Base-by-base conservation (phyloP, 2,797 vertebrate species). In the Rhinogobio ventralis region DNA sequence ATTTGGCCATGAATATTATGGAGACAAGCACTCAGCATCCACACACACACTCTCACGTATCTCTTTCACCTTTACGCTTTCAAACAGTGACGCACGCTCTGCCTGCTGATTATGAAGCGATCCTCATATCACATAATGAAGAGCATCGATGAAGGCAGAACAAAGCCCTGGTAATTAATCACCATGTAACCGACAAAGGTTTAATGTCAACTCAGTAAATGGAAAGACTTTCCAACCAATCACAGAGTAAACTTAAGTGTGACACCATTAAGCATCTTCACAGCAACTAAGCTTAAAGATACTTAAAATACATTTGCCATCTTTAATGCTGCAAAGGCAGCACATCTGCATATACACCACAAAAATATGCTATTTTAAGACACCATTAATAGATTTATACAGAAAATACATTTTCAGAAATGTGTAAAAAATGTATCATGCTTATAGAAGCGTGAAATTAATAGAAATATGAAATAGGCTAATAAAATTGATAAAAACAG, bases 121-220 rank as follows among this genome's bases (percentile, higher is more conserved):
- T 71, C 36, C 82, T 78, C 62, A 60, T 71, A 78, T 79, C 83
- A 60, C 53, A 84, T 17, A 78, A 84, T 84, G 53, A 79, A 71
- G 36, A 69, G 64, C 51, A 46, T 28, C 82, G 45, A 49, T 69
- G 51, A 84, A 84, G n/a, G 64, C 74, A 33, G 49, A 71, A 84
- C 66, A 84, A 78, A 84, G 74, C 82, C 74, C 49, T 68, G 49
- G 64, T 46, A 71, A 79, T 84, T 79, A 60, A 78, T 84, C 67
- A 76, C 74, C 28, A 39, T 67, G 75, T 82, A 83, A 36, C 76
- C 46, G 33, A 83, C 80, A 79, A 84, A 79, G 66, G 74, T 71
- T 71, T 78, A 69, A 60, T 71, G 74, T 60, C 64, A 78, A 33
- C 66, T 60, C 75, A 51, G 57, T 83, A 83, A 83, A 66, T 83